A percentile compares a stretch with the other conserved stretches of the same genome.
Conservation (phyloP, 2,797 vertebrate genomes). For the Bradypus variegatus region DNA sequence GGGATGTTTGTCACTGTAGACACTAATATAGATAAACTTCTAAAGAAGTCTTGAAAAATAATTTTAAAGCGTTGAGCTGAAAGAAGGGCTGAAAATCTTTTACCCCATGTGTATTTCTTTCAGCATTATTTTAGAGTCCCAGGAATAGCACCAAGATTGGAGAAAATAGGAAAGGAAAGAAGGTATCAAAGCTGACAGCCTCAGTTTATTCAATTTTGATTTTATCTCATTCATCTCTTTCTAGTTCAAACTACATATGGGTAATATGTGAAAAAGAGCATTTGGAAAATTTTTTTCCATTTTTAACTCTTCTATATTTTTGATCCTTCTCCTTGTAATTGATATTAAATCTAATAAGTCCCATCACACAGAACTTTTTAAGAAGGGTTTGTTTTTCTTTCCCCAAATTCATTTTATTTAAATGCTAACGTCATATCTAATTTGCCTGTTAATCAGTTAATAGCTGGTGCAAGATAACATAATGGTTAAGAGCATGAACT, state of each 20-base stretch:
- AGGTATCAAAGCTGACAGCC: background rate
- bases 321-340: background rate
- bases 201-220: background rate
- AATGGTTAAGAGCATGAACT: background rate
- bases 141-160: background rate
- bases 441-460: background rate
- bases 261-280: background rate
- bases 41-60: constrained; percentile 25
- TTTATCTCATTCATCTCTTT: background rate
- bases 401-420: background rate
- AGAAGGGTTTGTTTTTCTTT: constrained; percentile 4
- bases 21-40: constrained; percentile 38
- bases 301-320: constrained; percentile 16
- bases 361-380: background rate
- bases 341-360: background rate
- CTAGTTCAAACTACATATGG: background rate
- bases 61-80: constrained; percentile 20
- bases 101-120: background rate
- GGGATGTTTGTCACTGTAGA: constrained; percentile 13
- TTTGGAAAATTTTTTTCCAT: background rate
- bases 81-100: background rate
- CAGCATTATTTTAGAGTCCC: background rate
- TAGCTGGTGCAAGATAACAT: background rate
- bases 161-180: background rate
- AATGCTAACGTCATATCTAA: background rate